These are phyloP conservation scores for Criorhina ranunculi DNA, from an alignment of 2,888 invertebrate species.

Conservation along the genomic window DNA sequence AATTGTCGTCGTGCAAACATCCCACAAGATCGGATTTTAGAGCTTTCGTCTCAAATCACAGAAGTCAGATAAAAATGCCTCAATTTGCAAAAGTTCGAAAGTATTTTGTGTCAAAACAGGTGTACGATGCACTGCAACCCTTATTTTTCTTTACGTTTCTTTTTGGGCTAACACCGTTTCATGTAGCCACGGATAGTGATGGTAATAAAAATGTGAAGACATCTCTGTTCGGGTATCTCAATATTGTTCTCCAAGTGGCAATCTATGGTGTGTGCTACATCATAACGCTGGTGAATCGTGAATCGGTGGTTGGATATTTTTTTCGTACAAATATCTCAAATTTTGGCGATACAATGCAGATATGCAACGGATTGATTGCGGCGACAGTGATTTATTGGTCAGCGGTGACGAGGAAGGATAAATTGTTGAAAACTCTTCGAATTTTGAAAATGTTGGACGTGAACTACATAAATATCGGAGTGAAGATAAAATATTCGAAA, in stretches of 20 bases:
- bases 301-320: slow-evolving; percentile 82
- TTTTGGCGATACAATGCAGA: slow-evolving; percentile 82
- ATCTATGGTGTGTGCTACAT: slow-evolving; percentile 78
- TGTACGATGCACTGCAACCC: slow-evolving; percentile 82
- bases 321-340: slow-evolving; percentile 82
- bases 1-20: slow-evolving; percentile 56
- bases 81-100: slow-evolving; percentile 78
- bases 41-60: background rate
- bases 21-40: slow-evolving; percentile 36
- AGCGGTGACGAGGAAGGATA: slow-evolving; percentile 80
- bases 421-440: slow-evolving; percentile 80
- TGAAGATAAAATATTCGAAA: slow-evolving; percentile 82
- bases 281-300: slow-evolving; percentile 80
- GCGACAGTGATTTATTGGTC: slow-evolving; percentile 81
- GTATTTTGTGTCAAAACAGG: slow-evolving; percentile 81
- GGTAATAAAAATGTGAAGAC: slow-evolving; percentile 80
- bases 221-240: slow-evolving; percentile 78
- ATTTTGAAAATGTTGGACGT: slow-evolving; percentile 81
- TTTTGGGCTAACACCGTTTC: slow-evolving; percentile 82
- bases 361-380: slow-evolving; percentile 81
- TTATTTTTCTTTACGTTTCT: slow-evolving; percentile 81
- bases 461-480: slow-evolving; percentile 81
- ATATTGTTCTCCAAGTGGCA: slow-evolving; percentile 74
- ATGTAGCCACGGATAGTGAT: slow-evolving; percentile 80
- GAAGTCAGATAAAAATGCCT: slow-evolving; percentile 14